Evolutionary conservation across 1,140 invertebrate species (phyloP).

Genomic region (Holotrichia oblita): DNA sequence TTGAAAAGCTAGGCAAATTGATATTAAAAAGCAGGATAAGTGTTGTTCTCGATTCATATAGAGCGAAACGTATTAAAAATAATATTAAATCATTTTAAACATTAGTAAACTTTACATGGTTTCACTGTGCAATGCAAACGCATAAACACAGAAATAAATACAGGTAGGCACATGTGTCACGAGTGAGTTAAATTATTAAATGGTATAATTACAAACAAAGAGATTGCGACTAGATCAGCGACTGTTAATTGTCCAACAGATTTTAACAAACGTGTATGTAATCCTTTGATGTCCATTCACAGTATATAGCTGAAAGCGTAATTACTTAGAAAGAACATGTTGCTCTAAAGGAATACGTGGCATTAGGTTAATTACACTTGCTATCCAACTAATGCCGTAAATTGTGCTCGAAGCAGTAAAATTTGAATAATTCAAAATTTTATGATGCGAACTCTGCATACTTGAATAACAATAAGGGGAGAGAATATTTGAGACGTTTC

Average conservation of each 20-base stretch:
- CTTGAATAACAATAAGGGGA: constrained; percentile 32
- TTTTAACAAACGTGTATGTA: background rate
- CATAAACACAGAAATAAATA: too few species aligned
- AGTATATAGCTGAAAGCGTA: background rate
- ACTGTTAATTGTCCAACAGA: background rate
- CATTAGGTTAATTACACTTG: background rate
- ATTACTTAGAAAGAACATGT: background rate
- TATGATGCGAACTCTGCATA: constrained; percentile 33
- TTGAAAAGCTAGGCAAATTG: too few species aligned
- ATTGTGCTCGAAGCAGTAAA: background rate
- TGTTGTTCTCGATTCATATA: too few species aligned
- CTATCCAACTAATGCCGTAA: constrained; percentile 2
- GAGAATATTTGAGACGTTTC: constrained; percentile 12
- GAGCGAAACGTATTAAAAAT: too few species aligned
- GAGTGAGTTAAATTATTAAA: too few species aligned
- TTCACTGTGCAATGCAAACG: too few species aligned
- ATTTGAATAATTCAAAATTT: constrained; percentile 37
- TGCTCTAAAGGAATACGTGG: background rate
- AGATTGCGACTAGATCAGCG: background rate
- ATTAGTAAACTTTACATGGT: too few species aligned
- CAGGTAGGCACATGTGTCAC: too few species aligned
- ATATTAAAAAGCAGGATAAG: too few species aligned
- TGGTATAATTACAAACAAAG: background rate
- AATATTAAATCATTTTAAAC: too few species aligned
- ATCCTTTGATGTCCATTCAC: background rate